These are phyloP conservation scores for Odontothrips loti DNA, from an alignment of 2,888 invertebrate genomes.

Conservation along the genomic window DNA sequence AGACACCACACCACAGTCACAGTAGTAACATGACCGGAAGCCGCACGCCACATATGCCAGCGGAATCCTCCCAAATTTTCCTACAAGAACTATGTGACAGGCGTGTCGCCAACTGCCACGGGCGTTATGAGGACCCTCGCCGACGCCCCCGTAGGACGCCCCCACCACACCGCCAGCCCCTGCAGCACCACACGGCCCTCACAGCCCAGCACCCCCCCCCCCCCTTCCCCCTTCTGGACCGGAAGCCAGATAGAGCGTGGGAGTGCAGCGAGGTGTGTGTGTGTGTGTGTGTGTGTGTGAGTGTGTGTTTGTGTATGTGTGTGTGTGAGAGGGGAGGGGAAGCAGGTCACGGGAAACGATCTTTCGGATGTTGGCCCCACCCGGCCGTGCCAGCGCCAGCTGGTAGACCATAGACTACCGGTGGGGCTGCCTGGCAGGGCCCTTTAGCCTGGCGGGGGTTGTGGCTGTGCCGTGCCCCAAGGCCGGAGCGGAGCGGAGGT, in stretches of 20 bases:
- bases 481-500: not conserved
- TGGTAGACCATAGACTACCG: not conserved
- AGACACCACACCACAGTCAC: too few relatives aligned
- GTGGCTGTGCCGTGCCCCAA: not conserved
- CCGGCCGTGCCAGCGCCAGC: not conserved
- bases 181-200: not conserved
- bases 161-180: not conserved
- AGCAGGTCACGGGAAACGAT: too few relatives aligned
- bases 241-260: conserved; percentile 6
- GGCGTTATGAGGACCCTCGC: not conserved
- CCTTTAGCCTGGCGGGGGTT: not conserved
- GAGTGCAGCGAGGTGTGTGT: not conserved
- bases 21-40: too few relatives aligned
- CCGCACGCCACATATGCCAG: too few relatives aligned
- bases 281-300: too few relatives aligned
- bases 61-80: too few relatives aligned
- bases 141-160: not conserved
- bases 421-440: not conserved
- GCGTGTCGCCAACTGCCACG: too few relatives aligned
- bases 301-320: too few relatives aligned
- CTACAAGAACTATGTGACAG: too few relatives aligned
- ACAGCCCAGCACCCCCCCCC: not conserved
- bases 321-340: too few relatives aligned
- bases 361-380: too few relatives aligned
- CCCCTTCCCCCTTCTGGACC: not conserved